Evolutionary conservation across 2,888 invertebrate genomes (phyloP), one percentile per base, ranked within the genome.

Genomic region (Euplexia lucipara): DNA sequence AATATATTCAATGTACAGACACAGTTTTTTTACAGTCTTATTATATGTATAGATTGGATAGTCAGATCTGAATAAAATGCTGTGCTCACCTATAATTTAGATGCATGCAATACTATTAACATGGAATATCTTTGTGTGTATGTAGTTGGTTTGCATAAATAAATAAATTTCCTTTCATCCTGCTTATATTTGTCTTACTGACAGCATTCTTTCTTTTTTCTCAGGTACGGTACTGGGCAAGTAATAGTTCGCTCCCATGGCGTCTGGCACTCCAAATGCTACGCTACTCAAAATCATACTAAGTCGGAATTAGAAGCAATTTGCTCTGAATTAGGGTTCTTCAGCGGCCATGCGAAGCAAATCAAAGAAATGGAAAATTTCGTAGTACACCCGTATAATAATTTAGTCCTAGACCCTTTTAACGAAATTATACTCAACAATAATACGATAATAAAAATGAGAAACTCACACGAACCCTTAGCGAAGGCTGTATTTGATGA

Each of bases 221-320:
- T 37, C 90, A 96, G 96, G 53, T 85, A 90, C 12, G 96, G 96
- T n/a, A 96, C 93, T 14, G 97, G 97, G 0, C 97, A 97, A 91
- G 96, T 98, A 0, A 93, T 97, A 53, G 92, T 96, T 6, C 96
- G 96, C 48, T 95, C 96, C 0, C 96, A 96, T 71, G 98, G 98
- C 14, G 92, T 97, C 9, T 97, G 97, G 97, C 96, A 97, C 76
- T 95, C 97, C 0, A 97, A 97, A 83, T 98, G 98, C 83, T 97
- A 96, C 77, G 88, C 96, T 14, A 94, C 94, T 51, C 86, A 89
- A 45, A 91, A 91, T 9, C 94, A 96, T 61, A 96, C 96, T 0
- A 96, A 94, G 48, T 86, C 90, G 0, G 94, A 96, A 56, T 87
- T 96, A 3, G 96, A 96, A 79, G 90, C 94, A 14, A 96, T 97